Evolutionary conservation across 1,140 invertebrate genomes (phyloP), one percentile per base, ranked within the genome.

Genomic region (Pogonus chalceus): DNA sequence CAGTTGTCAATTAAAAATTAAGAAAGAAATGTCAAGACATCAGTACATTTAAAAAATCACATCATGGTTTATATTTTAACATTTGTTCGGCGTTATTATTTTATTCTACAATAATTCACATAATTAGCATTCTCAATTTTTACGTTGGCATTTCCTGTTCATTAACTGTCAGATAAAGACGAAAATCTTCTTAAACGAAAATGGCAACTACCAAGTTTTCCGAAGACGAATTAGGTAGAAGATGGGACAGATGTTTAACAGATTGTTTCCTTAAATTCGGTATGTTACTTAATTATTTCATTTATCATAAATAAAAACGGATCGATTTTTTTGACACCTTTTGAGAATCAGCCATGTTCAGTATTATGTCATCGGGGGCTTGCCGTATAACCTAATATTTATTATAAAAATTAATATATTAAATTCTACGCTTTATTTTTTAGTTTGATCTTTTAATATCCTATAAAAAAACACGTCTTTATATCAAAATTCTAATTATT

Each of bases 191-290:
- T 43, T 4, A 18, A 43, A 43, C 37, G 9, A 43, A 43, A 43
- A 43, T 43, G 37, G 37, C 37, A 12, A 18, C 3, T 18, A 2
- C 20, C 4, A 18, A 23, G 22, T 62, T 60, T 49, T 57, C 61
- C 1, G 78, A 79, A 65, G 79, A 81, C 57, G 72, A 75, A 59
- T 69, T 76, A 43, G 77, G 77, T 18, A 65, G 71, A 20, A 77
- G 76, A 62, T 70, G 80, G 62, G 79, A 82, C 62, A 72, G 76
- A 63, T 82, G 80, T 67, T 60, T 81, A 47, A 79, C 79, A 24
- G 79, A 82, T 66, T 73, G 72, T 23, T 62, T 79, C 54, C 66
- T 82, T 39, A 82, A 82, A 75, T 78, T 79, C 60, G 74, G 79
- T 81, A 69, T 73, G 65, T 61, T 37, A 48, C 46, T 35, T 39